Evolutionary conservation across 2,113 vertebrate genomes (phyloP).

Genomic region (Onychostruthus taczanowskii): DNA sequence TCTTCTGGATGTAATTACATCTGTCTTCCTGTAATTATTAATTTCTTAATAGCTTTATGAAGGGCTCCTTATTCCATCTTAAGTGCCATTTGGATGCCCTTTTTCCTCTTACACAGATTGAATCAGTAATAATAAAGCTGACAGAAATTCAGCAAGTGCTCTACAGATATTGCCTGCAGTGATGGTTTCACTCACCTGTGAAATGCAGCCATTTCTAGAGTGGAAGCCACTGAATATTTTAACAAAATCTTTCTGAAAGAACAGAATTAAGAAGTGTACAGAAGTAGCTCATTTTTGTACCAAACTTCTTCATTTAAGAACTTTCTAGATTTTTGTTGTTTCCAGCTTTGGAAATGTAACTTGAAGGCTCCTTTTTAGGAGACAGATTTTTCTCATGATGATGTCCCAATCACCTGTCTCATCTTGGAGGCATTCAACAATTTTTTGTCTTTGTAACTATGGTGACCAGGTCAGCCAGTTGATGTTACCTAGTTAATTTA

Average conservation of each 20-base stretch:
- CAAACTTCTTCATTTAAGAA: neutral
- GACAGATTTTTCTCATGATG: neutral
- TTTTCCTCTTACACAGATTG: slow-evolving; percentile 48
- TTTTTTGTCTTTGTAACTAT: neutral
- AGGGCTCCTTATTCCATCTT: slow-evolving; percentile 49
- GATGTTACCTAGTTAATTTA: neutral
- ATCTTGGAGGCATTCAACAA: neutral
- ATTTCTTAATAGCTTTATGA: slow-evolving; percentile 68
- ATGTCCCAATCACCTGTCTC: neutral
- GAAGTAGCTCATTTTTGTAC: neutral
- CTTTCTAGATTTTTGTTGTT: neutral
- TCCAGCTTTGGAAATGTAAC: neutral
- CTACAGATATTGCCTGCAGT: neutral
- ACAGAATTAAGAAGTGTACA: neutral
- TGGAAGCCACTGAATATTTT: neutral
- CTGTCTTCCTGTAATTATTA: slow-evolving; percentile 68
- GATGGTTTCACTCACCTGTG: slow-evolving; percentile 39
- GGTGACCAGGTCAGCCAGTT: neutral
- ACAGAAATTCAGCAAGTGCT: slow-evolving; percentile 42
- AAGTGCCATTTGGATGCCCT: slow-evolving; percentile 59
- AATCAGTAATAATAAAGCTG: slow-evolving; percentile 49
- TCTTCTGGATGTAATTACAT: slow-evolving; percentile 55
- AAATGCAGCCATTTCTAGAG: neutral
- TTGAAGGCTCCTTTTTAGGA: neutral
- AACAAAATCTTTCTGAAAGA: neutral